Evolutionary conservation across 2,888 invertebrate genomes (phyloP), one percentile per base, ranked within the genome.

Genomic region (Nemoura dubitans): DNA sequence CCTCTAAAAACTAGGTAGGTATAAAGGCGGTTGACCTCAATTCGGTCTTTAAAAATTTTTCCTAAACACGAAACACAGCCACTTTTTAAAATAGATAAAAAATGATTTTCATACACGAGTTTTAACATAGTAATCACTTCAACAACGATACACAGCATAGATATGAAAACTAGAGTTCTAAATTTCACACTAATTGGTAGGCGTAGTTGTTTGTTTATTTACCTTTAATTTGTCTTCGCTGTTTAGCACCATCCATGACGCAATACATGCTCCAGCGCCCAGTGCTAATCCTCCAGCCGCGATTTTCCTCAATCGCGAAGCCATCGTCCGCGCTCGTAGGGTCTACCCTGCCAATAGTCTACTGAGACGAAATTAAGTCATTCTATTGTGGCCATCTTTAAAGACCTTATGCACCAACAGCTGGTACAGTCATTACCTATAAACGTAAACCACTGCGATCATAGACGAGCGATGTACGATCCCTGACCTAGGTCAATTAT

Each of bases 241-340:
- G 29, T 88, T 89, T 42, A 90, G 85, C 83, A 21, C 59, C 59
- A 90, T 43, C 89, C 89, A 90, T 87, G 90, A 89, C 5, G 90
- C 89, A 5, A 90, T 81, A 83, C 89, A 89, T 16, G 90, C 90
- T 27, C 90, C 89, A 81, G 90, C 89, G 29, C 90, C 90, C 85
- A 90, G 88, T 27, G 89, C 89, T 7, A 90, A 82, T 25, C 90
- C 89, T 30, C 89, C 90, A 5, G 89, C 88, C 0, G 89, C 88
- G 27, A 90, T 84, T 87, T 89, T 89, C 81, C 89, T 89, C 1
- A 90, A 86, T 86, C 89, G 89, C 36, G 90, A 88, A 29, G 89
- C 88, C 90, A 90, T 90, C 25, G 76, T 88, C 26, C 29, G 2
- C 30, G 26, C 29, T 28, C n/a, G 29, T 21, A 10, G 59, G 30